Conservation (phyloP, 2,888 invertebrate genomes). For the Oscheius myriophilus region DNA sequence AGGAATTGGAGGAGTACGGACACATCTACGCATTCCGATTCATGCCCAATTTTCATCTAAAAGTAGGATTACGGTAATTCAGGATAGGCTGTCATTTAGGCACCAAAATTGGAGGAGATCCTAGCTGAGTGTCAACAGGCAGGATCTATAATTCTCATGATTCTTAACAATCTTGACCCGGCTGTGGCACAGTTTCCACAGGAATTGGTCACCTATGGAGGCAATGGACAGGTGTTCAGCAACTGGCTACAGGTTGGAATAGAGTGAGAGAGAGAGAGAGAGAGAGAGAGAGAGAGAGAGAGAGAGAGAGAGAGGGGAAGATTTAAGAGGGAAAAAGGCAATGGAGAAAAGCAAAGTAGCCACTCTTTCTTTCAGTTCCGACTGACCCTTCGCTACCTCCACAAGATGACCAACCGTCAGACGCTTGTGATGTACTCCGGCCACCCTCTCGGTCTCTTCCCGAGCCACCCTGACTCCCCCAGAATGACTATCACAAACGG, state of each 20-base stretch:
- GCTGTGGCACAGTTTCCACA: conserved; percentile 77
- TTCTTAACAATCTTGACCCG: conserved; percentile 78
- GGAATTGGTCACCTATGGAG: conserved; percentile 78
- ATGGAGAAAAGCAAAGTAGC: not conserved
- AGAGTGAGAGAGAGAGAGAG: no score
- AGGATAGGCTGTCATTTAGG: conserved; percentile 30
- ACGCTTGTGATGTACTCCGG: conserved; percentile 77
- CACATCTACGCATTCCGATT: conserved; percentile 78
- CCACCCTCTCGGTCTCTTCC: conserved; percentile 77
- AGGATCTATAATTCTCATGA: conserved; percentile 77
- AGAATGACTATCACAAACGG: conserved; percentile 77
- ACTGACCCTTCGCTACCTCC: conserved; percentile 76
- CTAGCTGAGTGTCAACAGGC: conserved; percentile 69
- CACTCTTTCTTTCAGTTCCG: conserved; percentile 76
- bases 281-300: conserved; percentile 3
- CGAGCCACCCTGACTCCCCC: conserved; percentile 73
- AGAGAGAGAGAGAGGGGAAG: not conserved
- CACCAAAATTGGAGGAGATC: conserved; percentile 56
- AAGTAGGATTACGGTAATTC: conserved; percentile 30
- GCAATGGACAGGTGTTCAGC: conserved; percentile 78
- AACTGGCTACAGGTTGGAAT: conserved; percentile 77
- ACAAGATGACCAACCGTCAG: conserved; percentile 75
- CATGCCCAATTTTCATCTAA: conserved; percentile 62
- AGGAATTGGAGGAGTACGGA: conserved; percentile 75
- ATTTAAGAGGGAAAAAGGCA: not conserved